phyloP scores from a whole-genome alignment of 2,113 vertebrate genomes.

The Heptranchias perlo region DNA sequence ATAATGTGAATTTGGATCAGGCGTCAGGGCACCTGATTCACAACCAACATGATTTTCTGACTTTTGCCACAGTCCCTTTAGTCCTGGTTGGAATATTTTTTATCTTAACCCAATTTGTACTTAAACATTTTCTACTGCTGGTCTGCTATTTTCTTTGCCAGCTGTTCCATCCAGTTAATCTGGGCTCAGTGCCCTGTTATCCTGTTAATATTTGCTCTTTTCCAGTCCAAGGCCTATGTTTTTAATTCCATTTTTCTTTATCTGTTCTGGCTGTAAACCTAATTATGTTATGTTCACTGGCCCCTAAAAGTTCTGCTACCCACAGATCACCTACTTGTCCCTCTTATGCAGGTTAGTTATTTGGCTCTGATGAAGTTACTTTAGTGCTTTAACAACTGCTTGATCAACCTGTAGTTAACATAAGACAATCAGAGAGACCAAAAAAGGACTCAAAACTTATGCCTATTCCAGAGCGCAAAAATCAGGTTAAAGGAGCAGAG shows the following conservation, averaged over 20 bases:
- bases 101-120: neutral
- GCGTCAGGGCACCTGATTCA: neutral
- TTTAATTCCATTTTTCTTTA: constrained; percentile 1
- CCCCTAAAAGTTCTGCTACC: neutral
- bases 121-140: neutral
- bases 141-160: neutral
- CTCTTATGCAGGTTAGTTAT: neutral
- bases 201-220: neutral
- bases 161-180: neutral
- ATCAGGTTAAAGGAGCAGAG: neutral
- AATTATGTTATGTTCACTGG: neutral
- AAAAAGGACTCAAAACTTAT: neutral
- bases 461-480: neutral
- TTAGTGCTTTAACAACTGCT: too few species aligned
- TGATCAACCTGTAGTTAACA: neutral
- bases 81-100: neutral
- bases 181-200: neutral
- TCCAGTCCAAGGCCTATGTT: neutral
- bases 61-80: neutral
- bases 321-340: neutral
- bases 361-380: too few species aligned
- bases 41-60: neutral
- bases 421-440: neutral
- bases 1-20: neutral
- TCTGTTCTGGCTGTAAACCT: neutral